These are phyloP conservation scores for Gadus macrocephalus DNA, from an alignment of 2,113 vertebrate genomes.

Conservation along the genomic window DNA sequence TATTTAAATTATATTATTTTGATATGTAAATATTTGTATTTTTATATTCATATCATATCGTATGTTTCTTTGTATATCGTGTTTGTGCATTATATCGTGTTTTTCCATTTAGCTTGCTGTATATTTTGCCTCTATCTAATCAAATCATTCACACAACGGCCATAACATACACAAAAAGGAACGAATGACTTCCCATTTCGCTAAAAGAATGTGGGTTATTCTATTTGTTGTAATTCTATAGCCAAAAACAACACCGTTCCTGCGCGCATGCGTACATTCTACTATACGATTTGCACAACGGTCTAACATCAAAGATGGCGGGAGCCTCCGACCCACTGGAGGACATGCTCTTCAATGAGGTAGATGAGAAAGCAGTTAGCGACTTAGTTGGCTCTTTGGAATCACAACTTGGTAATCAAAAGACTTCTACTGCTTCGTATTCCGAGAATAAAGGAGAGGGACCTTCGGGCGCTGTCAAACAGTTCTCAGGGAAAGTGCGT, in stretches of 20 bases:
- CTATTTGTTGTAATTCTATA: constrained; percentile 34
- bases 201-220: not conserved
- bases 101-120: too few relatives aligned
- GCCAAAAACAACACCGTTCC: constrained; percentile 47
- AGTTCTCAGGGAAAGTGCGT: constrained; percentile 71
- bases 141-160: too few relatives aligned
- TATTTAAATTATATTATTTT: too few relatives aligned
- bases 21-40: too few relatives aligned
- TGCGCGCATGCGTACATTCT: constrained; percentile 76
- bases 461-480: constrained; percentile 47
- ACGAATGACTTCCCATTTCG: too few relatives aligned
- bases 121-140: too few relatives aligned
- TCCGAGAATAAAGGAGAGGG: constrained; percentile 53
- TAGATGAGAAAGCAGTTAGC: constrained; percentile 85
- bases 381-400: constrained; percentile 81
- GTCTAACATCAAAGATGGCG: constrained; percentile 81
- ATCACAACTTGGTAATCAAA: constrained; percentile 75
- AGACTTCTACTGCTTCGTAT: constrained; percentile 47
- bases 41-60: too few relatives aligned
- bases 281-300: constrained; percentile 75
- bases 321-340: constrained; percentile 83
- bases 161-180: too few relatives aligned
- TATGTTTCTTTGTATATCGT: too few relatives aligned
- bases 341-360: constrained; percentile 86
- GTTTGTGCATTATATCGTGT: too few relatives aligned